Percentiles rank a stretch among this genome's conserved stretches.
Conservation (phyloP, 2,113 vertebrate species). For the Sphaerodactylus townsendi region DNA sequence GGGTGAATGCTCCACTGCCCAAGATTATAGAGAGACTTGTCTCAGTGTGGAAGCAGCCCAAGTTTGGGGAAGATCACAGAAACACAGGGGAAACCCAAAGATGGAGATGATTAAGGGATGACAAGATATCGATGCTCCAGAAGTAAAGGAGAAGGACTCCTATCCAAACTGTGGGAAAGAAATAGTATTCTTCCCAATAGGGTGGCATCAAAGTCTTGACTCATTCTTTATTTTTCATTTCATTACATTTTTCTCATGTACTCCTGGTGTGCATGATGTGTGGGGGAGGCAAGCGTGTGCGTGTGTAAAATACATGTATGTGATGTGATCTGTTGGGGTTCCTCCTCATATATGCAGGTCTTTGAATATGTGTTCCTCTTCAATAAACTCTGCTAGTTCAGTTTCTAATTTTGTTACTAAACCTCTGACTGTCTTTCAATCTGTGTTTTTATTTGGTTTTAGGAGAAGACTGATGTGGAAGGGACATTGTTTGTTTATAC, state of each 20-base stretch:
- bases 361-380: background rate
- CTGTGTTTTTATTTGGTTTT: constrained; percentile 40
- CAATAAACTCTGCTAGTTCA: background rate
- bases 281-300: background rate
- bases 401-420: background rate
- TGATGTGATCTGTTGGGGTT: too few relatives aligned
- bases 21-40: too few relatives aligned
- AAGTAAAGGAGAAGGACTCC: background rate
- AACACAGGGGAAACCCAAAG: too few relatives aligned
- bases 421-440: background rate
- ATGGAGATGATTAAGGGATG: too few relatives aligned
- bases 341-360: too few relatives aligned
- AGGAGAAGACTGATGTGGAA: constrained; percentile 98
- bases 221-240: background rate
- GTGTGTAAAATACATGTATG: background rate
- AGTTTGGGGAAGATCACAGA: too few relatives aligned
- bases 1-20: too few relatives aligned
- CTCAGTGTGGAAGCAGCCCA: too few relatives aligned
- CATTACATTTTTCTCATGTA: background rate
- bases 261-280: background rate
- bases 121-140: too few relatives aligned
- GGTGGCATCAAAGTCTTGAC: background rate
- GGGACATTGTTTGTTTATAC: constrained; percentile 96
- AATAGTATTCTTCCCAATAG: background rate
- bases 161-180: background rate